phyloP scores from a whole-genome alignment of 2,888 invertebrate genomes.

The Hedychridium roseum region DNA sequence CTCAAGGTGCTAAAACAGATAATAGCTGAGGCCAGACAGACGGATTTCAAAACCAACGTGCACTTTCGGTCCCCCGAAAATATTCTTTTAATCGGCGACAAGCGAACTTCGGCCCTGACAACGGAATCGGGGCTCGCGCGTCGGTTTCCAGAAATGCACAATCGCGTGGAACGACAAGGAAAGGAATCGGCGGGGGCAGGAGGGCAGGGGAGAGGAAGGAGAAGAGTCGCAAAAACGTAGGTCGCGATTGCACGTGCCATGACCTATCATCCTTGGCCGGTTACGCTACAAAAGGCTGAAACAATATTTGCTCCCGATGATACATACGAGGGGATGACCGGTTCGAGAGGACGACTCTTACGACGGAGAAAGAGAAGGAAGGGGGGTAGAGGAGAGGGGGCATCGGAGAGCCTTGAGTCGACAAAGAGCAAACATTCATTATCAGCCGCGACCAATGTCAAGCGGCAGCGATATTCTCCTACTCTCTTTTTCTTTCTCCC shows the following conservation, averaged over 20 bases:
- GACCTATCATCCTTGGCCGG: conserved; percentile 26
- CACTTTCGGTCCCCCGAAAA: too few relatives aligned
- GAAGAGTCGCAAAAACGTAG: neutral
- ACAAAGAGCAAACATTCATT: conserved; percentile 33
- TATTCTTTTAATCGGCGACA: too few relatives aligned
- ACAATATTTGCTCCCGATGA: conserved; percentile 12
- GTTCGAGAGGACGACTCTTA: neutral
- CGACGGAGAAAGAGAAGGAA: neutral
- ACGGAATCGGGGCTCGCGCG: too few relatives aligned
- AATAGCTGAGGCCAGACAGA: too few relatives aligned
- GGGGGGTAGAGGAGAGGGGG: conserved; percentile 1
- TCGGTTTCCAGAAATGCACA: too few relatives aligned
- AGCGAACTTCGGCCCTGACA: too few relatives aligned
- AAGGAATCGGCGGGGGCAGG: conserved; percentile 11
- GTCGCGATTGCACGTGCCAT: conserved; percentile 11
- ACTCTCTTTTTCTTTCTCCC: conserved; percentile 27
- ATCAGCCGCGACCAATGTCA: conserved; percentile 29
- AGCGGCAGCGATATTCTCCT: conserved; percentile 19
- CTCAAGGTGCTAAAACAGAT: too few relatives aligned
- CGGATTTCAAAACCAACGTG: too few relatives aligned
- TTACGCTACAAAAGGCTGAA: conserved; percentile 9
- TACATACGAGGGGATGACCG: neutral
- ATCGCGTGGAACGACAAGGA: too few relatives aligned
- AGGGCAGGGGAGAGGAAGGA: conserved; percentile 6
- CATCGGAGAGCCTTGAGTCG: conserved; percentile 26